A percentile compares a stretch with the other conserved stretches of the same genome.
Evolutionary conservation across 2,113 vertebrate species (phyloP).

Genomic region (Procapra przewalskii): DNA sequence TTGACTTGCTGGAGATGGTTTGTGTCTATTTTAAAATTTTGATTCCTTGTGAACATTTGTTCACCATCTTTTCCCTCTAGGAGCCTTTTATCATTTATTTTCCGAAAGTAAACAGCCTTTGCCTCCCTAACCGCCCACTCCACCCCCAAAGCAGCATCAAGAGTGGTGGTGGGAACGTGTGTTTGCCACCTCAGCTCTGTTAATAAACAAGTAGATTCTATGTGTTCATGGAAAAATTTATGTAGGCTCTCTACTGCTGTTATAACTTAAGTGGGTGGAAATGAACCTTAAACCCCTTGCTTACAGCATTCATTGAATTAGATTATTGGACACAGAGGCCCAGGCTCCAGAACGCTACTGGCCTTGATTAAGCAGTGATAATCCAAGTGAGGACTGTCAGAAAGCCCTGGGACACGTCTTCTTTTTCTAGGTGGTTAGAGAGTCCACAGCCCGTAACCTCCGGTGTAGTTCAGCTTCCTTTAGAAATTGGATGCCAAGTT

Average conservation of each 20-base stretch:
- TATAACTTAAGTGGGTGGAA: neutral
- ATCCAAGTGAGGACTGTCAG: neutral
- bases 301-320: neutral
- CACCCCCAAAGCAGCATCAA: too few species aligned
- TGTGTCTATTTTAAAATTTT: neutral
- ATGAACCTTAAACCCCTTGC: neutral
- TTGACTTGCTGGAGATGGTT: too few species aligned
- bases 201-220: neutral
- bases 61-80: neutral
- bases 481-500: neutral
- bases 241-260: neutral
- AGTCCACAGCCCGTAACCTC: neutral
- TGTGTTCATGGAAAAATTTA: neutral
- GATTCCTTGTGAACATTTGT: neutral
- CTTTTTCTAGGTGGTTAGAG: neutral
- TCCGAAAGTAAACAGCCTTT: neutral
- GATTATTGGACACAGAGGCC: neutral
- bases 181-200: neutral
- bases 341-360: neutral
- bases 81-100: neutral
- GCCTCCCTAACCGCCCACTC: neutral
- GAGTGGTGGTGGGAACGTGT: accelerated
- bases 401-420: neutral
- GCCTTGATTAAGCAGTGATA: neutral
- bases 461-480: neutral